Evolutionary conservation across 1,140 invertebrate genomes (phyloP), one percentile per base, ranked within the genome.

Genomic region (Drosophila ohnishii): DNA sequence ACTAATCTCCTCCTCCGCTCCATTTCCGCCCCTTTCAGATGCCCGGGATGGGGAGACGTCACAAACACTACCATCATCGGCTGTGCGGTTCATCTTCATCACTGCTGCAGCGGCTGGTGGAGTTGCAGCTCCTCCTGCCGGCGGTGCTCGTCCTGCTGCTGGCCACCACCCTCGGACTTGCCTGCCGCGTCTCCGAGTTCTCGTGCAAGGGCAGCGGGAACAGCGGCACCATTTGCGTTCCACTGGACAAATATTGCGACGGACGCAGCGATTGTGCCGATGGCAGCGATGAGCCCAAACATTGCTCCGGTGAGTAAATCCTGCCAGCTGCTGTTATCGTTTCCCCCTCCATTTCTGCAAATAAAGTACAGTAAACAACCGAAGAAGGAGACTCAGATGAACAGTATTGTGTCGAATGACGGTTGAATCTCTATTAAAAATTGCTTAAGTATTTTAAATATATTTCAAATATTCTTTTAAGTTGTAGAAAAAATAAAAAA

Each of bases 221-320:
- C 73, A 87, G 73, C 66, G 95, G 95, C 59, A 94, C 94, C 62
- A 83, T 91, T 70, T 98, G 97, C 92, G 94, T 97, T 71, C 94
- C 95, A n/a, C 93, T 96, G 51, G 96, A 97, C 91, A 94, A 94
- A 63, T 98, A 96, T 91, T 98, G 97, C 92, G 96, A 98, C 91
- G 96, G 96, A 34, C 92, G 92, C 72, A 94, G 96, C 90, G 96
- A 98, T 91, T 97, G 97, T 89, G 94, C 95, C 13, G 96, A 97
- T 92, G 93, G 93, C 56, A 96, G 95, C 70, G 97, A 98, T 91
- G 97, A 98, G 92, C 96, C 96, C 19, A 91, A 94, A 60, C 94
- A 95, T 80, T 98, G 97, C 91, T 96, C 96, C 87, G 95, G 95
- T 95, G 90, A 92, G 92, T 92, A 48, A 61, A 48, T 66, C 48